Evolutionary conservation across 2,888 invertebrate genomes (phyloP).

Genomic region (Ophion costatus): DNA sequence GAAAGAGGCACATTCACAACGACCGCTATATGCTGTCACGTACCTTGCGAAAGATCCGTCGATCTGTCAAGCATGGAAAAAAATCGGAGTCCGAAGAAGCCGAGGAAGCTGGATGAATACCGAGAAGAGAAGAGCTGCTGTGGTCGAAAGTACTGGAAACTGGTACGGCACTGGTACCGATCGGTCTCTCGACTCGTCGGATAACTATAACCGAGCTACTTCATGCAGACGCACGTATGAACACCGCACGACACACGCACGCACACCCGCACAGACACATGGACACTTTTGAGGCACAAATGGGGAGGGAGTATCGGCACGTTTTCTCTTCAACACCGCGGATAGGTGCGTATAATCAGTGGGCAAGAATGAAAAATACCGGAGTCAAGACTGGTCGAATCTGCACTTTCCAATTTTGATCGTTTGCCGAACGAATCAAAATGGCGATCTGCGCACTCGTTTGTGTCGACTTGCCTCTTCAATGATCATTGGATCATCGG

Average conservation of each 20-base stretch:
- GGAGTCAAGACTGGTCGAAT: background rate
- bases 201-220: conserved; percentile 36
- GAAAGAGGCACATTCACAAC: no score
- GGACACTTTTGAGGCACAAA: conserved; percentile 27
- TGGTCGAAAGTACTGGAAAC: conserved; percentile 63
- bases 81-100: background rate
- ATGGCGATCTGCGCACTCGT: background rate
- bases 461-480: background rate
- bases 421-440: background rate
- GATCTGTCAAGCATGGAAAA: background rate
- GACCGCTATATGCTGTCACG: no score
- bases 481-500: background rate
- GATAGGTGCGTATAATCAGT: conserved; percentile 14
- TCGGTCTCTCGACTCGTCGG: conserved; percentile 59
- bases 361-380: background rate
- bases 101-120: background rate
- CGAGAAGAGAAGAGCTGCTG: conserved; percentile 10
- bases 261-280: background rate
- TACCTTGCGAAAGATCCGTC: no score
- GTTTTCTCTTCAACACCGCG: background rate
- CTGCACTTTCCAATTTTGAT: background rate
- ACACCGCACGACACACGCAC: conserved; percentile 9
- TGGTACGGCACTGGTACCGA: conserved; percentile 75
- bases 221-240: background rate
- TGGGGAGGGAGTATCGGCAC: conserved; percentile 20